A percentile compares a stretch with the other conserved stretches of the same genome.
phyloP scores from a whole-genome alignment of 2,797 vertebrate genomes.

The Sebastes melanostomus region DNA sequence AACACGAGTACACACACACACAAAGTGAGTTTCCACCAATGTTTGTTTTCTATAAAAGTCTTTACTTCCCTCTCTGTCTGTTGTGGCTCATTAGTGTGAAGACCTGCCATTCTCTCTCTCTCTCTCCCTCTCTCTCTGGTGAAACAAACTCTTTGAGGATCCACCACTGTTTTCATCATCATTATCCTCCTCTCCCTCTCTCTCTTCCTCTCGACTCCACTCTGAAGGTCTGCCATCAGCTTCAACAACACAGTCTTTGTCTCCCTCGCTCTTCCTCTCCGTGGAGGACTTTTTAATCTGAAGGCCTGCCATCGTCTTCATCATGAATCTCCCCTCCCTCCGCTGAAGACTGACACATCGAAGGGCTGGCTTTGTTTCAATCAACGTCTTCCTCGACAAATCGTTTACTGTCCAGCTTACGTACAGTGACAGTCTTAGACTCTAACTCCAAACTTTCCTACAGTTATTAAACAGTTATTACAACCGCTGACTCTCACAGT shows the following conservation, averaged over 20 bases:
- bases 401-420: background rate
- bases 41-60: conserved; percentile 2
- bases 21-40: background rate
- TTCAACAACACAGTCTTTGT: background rate
- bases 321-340: background rate
- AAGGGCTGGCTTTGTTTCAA: background rate
- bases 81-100: conserved; percentile 38
- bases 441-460: background rate
- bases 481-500: background rate
- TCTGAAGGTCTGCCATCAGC: conserved; percentile 31
- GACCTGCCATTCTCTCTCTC: conserved; percentile 11
- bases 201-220: background rate
- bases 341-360: background rate
- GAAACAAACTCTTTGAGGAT: conserved; percentile 40
- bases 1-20: background rate
- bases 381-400: background rate
- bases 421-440: background rate
- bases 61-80: background rate
- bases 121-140: background rate
- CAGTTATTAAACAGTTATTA: background rate
- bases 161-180: conserved; percentile 39
- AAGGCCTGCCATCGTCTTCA: conserved; percentile 13
- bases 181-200: conserved; percentile 23
- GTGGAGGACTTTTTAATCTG: conserved; percentile 3
- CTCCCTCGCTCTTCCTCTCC: background rate